A percentile compares a stretch with the other conserved stretches of the same genome.
Conservation (phyloP, 2,797 vertebrate species). For the Pyrrhura leucotis region DNA sequence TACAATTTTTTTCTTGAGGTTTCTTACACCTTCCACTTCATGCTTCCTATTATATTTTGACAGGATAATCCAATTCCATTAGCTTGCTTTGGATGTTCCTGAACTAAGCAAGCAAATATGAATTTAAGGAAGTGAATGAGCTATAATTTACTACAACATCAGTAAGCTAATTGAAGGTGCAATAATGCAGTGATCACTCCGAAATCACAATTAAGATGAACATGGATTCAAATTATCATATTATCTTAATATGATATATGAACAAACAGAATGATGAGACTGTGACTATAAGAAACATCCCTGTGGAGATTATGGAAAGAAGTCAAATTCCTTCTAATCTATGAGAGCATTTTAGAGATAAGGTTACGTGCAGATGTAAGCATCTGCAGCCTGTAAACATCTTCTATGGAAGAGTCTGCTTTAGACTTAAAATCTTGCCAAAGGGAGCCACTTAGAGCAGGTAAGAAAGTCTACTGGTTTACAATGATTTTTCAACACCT, state of each 20-base stretch:
- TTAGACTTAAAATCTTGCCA: neutral
- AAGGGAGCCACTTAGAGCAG: neutral
- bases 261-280: conserved; percentile 16
- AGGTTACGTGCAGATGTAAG: neutral
- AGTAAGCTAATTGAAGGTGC: conserved; percentile 28
- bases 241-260: neutral
- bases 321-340: neutral
- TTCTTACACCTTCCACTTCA: neutral
- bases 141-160: conserved; percentile 33
- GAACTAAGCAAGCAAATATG: neutral
- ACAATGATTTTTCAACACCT: neutral
- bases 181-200: conserved; percentile 38
- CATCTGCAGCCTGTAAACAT: neutral
- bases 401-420: neutral
- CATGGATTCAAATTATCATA: neutral
- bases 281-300: neutral
- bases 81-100: neutral
- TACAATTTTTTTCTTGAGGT: neutral
- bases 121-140: neutral
- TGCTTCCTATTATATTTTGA: neutral
- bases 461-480: neutral
- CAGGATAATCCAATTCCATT: conserved; percentile 1
- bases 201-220: conserved; percentile 43
- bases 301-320: neutral
- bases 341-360: neutral